Conservation (phyloP, 2,888 invertebrate species). For the Pantelozetes paolii region DNA sequence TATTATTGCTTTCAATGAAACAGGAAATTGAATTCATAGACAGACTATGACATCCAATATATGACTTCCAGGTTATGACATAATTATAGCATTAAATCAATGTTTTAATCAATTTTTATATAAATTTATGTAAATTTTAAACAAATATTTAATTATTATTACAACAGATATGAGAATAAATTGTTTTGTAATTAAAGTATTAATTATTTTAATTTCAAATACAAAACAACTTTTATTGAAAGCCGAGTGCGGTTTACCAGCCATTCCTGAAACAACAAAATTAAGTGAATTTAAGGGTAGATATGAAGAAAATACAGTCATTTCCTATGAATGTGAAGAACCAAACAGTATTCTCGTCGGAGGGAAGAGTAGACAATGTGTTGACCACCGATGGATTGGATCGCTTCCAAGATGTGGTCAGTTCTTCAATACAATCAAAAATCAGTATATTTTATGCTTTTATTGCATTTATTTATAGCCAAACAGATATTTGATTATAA, state of each 20-base stretch:
- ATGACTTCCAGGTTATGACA: constrained; percentile 9
- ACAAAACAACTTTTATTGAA: background rate
- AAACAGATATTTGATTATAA: background rate
- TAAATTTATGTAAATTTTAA: too few relatives aligned
- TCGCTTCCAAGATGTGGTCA: constrained; percentile 12
- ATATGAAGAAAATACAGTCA: background rate
- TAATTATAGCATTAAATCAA: background rate
- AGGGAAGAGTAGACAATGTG: background rate
- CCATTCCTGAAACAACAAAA: background rate
- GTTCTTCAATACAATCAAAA: background rate
- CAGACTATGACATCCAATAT: too few relatives aligned
- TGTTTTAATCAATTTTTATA: background rate
- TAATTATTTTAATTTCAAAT: background rate
- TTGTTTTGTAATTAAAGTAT: background rate
- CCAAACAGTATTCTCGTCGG: background rate
- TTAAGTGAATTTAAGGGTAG: background rate
- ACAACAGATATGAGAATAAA: background rate
- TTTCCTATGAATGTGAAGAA: background rate
- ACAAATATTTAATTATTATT: background rate
- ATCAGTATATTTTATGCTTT: background rate
- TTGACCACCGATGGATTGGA: background rate
- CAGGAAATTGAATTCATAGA: background rate
- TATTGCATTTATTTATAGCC: background rate
- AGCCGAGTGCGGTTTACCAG: constrained; percentile 2
- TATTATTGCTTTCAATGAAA: too few relatives aligned